Evolutionary conservation across 2,797 vertebrate genomes (phyloP), one percentile per base, ranked within the genome.

Genomic region (Enteromius argenteus): DNA sequence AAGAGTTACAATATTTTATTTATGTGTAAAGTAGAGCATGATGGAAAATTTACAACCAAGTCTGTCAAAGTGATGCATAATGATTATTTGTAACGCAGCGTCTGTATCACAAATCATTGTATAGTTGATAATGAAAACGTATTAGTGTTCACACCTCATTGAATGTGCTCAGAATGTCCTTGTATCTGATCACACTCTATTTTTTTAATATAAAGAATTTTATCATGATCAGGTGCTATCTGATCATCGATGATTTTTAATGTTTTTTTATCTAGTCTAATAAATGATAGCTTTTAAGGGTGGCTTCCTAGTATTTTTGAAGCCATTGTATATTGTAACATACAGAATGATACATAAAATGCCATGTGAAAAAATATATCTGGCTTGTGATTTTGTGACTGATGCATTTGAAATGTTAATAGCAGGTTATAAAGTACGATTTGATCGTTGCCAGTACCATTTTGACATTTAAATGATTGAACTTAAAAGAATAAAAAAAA

Each of bases 341-440:
- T 14, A 53, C 10, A 37, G 5, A 15, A 32, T 23, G 53, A 60
- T 21, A 46, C 67, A 35, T 73, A 15, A 32, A 60, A 72, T 46
- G 3, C 51, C 37, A 10, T 42, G 37, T 44, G 21, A 7, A 27
- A 74, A 76, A 44, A 56, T 0, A 60, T 46, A 49, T 64, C 56
- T 39, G 60, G 2, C n/a, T 83, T 62, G n/a, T 74, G 5, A 10
- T 62, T 51, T 74, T 75, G 58, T 49, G 44, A 83, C 39, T 66
- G 60, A 74, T 66, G 71, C 10, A 14, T 53, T 42, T 83, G 10
- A 83, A 83, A 76, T 56, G 44, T 44, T 53, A 64, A 67, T 76
- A 27, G 75, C 39, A 67, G 58, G 21, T 81, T 19, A 19, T 46
- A 5, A 73, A 73, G 39, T 15, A 73, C 0, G 5, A 76, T 67